Evolutionary conservation across 2,113 vertebrate species (phyloP), one percentile per base, ranked within the genome.

Genomic region (Barnardius zonarius): DNA sequence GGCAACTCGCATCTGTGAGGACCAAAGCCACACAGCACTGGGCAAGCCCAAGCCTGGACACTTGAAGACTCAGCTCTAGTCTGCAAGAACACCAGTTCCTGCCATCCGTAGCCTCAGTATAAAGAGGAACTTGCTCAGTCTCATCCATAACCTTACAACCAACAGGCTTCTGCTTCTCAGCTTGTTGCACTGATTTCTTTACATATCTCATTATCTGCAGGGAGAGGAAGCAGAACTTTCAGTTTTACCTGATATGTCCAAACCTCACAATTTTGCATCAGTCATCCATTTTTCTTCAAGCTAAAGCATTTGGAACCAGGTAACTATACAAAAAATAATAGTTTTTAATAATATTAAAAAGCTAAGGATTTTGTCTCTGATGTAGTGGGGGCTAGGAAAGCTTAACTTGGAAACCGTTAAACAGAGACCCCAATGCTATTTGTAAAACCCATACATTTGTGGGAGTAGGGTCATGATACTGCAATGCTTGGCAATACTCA

Each of bases 311-410:
- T 14, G 17, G 39, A 20, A 5, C 8, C 14, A 28, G 14, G 17
- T 14, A 51, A 55, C 25, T 5, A 24, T 2, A 49, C 0, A 35
- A 33, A 33, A 86, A 72, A 27, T 5, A 4, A 15, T 1, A 3
- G 4, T 2, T 85, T 85, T 49, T 23, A 44, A 10, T 35, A 7
- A 13, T 51, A 20, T 41, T 48, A 69, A 85, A 64, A 9, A 35
- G 33, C 22, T 4, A 49, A 17, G 14, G 28, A 10, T 51, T 61
- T 3, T 70, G 19, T 13, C 70, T 62, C 59, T 44, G 49, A 33
- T 15, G 43, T 9, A 43, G 27, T 24, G 33, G 10, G 10, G 9
- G 9, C 7, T 31, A 49, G 35, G 64, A 69, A 85, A 82, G 23
- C 19, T 77, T 18, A 43, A 86, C 39, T 3, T 43, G 25, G 35